Evolutionary conservation across 2,888 invertebrate species (phyloP), one percentile per base, ranked within the genome.

Genomic region (Pollenia labialis): DNA sequence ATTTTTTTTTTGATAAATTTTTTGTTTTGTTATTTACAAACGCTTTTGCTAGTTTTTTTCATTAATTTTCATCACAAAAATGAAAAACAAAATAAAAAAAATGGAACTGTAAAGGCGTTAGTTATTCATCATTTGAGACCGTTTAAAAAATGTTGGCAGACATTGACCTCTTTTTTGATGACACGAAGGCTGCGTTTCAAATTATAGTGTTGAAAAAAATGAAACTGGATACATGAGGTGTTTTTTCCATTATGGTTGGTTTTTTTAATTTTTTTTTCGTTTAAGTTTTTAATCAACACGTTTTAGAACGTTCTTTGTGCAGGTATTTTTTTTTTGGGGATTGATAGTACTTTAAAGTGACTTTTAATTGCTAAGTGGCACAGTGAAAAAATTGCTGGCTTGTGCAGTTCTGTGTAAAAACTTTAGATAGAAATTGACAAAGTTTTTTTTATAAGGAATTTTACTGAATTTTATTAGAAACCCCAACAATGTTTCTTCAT

Each of bases 131-230:
- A 56, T 23, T 23, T 10, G 0, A 44, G 23, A 44, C 6, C 23
- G 10, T 48, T 58, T 4, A 44, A 72, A 23, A 72, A 58, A 32
- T 32, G 32, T 32, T 46, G 32, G n/a, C 18, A 58, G 74, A 50
- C 74, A 74, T 60, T 74, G 74, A 74, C 74, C 60, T 50, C 58
- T 32, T 60, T 74, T 74, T 14, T 23, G n/a, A 8, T 23, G 12
- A 48, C 6, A 8, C 8, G 23, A 64, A 64, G 46, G 18, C 23
- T 64, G 46, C 8, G n/a, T n/a, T 23, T 68, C 32, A 32, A 14
- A n/a, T 50, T 23, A 4, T 18, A 18, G 46, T 23, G 42, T 11
- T 42, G 16, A 52, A 14, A 52, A 16, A n/a, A 6, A 3, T 58
- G 23, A 58, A 58, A 58, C 32, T 40, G 14, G 14, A 58, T 8